Conservation (phyloP, 1,140 invertebrate genomes). For the Homarus americanus region DNA sequence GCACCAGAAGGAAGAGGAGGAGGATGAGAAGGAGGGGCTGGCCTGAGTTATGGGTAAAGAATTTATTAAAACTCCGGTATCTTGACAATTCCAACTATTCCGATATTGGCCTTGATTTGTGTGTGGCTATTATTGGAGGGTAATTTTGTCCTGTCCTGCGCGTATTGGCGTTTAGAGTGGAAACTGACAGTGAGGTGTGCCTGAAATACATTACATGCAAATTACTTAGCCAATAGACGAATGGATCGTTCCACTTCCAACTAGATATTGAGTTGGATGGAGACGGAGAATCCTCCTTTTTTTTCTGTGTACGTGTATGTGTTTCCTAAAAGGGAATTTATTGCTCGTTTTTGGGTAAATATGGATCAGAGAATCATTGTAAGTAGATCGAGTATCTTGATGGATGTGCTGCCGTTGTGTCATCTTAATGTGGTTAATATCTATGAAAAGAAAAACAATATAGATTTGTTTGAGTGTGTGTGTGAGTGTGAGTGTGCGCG, state of each 20-base stretch:
- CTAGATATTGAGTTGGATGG: constrained; percentile 60
- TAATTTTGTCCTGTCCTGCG: constrained; percentile 74
- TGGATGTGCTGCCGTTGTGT: too few relatives aligned
- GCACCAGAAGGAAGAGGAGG: too few relatives aligned
- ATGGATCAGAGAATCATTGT: not conserved
- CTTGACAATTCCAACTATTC: constrained; percentile 62
- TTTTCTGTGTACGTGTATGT: not conserved
- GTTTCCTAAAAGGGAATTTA: not conserved
- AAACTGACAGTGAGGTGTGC: constrained; percentile 75
- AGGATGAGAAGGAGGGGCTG: not conserved
- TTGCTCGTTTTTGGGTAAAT: not conserved
- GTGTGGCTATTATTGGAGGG: constrained; percentile 74
- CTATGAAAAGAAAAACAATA: too few relatives aligned
- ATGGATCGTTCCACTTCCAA: constrained; percentile 60
- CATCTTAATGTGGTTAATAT: too few relatives aligned
- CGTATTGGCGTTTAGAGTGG: constrained; percentile 75
- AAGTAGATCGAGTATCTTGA: too few relatives aligned
- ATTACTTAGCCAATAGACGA: constrained; percentile 75
- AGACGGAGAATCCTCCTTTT: constrained; percentile 27
- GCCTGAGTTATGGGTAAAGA: constrained; percentile 58
- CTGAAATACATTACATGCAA: constrained; percentile 75
- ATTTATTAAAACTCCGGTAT: constrained; percentile 72
- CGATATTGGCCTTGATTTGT: constrained; percentile 75
- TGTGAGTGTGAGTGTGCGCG: too few relatives aligned
- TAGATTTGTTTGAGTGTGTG: too few relatives aligned